Evolutionary conservation across 1,140 invertebrate species (phyloP).

Genomic region (Sipha flava): DNA sequence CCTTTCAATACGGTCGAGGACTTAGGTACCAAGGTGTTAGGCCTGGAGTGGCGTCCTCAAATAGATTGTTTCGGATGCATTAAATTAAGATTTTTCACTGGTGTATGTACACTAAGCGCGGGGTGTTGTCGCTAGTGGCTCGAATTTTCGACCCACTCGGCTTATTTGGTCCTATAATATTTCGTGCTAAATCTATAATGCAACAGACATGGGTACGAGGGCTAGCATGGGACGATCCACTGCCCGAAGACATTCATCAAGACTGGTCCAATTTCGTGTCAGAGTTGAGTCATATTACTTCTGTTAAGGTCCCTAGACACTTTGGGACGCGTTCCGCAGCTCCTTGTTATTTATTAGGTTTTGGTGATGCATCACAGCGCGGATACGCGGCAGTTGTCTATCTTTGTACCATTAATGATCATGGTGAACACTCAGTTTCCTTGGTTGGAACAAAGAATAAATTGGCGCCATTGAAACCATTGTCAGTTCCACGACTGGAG

Average conservation of each 20-base stretch:
- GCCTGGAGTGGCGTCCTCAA: background rate
- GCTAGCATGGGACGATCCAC: background rate
- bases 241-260: background rate
- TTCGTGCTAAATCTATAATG: background rate
- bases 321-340: background rate
- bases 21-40: no score
- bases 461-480: conserved; percentile 39
- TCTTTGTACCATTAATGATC: conserved; percentile 11
- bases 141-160: background rate
- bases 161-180: background rate
- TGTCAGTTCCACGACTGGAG: conserved; percentile 42
- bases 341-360: conserved; percentile 11
- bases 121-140: background rate
- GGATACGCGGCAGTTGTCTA: conserved; percentile 40
- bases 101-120: background rate
- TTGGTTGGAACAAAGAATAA: conserved; percentile 33
- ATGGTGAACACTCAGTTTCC: background rate
- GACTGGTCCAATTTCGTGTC: background rate
- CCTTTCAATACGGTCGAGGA: no score
- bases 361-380: conserved; percentile 40
- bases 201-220: background rate
- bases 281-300: background rate
- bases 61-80: background rate
- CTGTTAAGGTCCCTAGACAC: background rate
- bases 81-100: background rate